Evolutionary conservation across 2,888 invertebrate species (phyloP), one percentile per base, ranked within the genome.

Genomic region (Lasioglossum villosulum): DNA sequence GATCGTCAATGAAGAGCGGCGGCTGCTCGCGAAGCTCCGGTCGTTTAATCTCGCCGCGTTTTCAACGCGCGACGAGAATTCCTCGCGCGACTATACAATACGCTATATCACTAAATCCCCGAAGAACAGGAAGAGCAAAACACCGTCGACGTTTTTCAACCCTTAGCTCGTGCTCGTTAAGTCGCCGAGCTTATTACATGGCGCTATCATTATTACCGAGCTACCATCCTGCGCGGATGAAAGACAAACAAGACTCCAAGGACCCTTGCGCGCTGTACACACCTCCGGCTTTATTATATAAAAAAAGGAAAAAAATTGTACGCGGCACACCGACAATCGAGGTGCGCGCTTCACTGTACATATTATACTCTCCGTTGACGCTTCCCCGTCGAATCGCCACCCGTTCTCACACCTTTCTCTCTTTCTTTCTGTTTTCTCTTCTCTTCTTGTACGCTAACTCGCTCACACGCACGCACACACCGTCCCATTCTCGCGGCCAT

Each of bases 251-350:
- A 75, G 76, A 76, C 71, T 16, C 70, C 68, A 76, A 80, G 71
- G 71, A 78, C 76, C 81, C 78, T 30, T 6, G 75, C 66, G 63
- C 30, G 30, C 16, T 66, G 5, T 71, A 78, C 80, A 77, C 75
- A 75, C 63, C 77, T 70, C 83, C 76, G 91, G 81, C 85, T 92
- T 91, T 92, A 92, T 92, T 91, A 83, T 92, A 92, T 90, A 92
- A 91, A 91, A 78, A 45, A 66, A 42, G 27, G 78, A 34, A 37
- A 56, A 77, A 34, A 63, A 74, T 70, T 27, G 59, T 45, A 71
- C 56, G 59, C 80, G 68, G 48, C 56, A 56, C 77, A 81, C 72
- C 76, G 52, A 73, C 48, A 48, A 37, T 68, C 56, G 56, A 73
- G 80, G 71, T 82, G 82, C 75, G 42, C 77, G 86, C 83, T 63